Conservation (phyloP, 1,140 invertebrate species). For the Lanistes nyassanus region DNA sequence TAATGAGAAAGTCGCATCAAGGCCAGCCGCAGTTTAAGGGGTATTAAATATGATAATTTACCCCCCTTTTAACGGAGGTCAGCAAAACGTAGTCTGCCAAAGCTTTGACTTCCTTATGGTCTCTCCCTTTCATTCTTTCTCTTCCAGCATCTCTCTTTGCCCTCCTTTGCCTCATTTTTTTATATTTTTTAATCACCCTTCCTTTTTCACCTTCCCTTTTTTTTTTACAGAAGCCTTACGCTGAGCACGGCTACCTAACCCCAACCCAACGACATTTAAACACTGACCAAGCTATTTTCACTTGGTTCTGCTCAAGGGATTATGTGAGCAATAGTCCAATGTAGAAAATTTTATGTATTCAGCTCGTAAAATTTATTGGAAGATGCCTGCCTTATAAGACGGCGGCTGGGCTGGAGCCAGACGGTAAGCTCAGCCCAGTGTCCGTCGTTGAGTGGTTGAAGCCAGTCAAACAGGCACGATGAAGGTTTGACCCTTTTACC, state of each 20-base stretch:
- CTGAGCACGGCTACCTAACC: no score
- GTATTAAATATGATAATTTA: slow-evolving; percentile 23
- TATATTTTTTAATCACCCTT: not conserved
- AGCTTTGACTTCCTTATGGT: not conserved
- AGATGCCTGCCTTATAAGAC: slow-evolving; percentile 11
- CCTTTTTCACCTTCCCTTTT: not conserved
- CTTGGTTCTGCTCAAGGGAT: not conserved
- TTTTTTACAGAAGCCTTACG: not conserved
- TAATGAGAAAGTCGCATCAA: not conserved
- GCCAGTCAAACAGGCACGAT: slow-evolving; percentile 14
- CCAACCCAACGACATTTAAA: no score
- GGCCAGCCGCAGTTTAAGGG: not conserved
- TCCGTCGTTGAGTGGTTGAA: not conserved
- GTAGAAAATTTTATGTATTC: slow-evolving; percentile 18
- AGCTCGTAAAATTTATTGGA: slow-evolving; percentile 22
- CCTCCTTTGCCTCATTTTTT: not conserved
- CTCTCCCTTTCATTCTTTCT: not conserved
- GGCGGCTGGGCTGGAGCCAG: not conserved
- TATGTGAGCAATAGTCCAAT: slow-evolving; percentile 6
- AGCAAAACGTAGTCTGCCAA: not conserved
- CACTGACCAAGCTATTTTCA: no score
- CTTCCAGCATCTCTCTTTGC: not conserved
- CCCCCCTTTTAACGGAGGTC: not conserved
- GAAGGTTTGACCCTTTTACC: slow-evolving; percentile 2
- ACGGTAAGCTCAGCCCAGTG: slow-evolving; percentile 1